Evolutionary conservation across 1,140 invertebrate genomes (phyloP).

Genomic region (Chionoecetes opilio): DNA sequence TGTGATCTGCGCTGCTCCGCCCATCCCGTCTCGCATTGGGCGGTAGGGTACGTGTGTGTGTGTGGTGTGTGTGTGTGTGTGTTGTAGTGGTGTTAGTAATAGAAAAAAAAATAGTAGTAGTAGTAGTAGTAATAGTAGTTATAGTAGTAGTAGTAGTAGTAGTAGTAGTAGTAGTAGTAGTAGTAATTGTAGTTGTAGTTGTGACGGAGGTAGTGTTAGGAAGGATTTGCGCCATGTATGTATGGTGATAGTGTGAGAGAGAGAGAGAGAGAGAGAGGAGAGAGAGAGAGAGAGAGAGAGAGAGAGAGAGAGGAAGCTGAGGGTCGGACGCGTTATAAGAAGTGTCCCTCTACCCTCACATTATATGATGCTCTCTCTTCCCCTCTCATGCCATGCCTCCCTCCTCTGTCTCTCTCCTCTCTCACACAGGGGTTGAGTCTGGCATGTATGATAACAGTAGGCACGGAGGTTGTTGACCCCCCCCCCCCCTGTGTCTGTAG

Average conservation of each 20-base stretch:
- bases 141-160: not conserved
- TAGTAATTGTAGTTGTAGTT: not conserved
- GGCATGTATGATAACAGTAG: conserved; percentile 15
- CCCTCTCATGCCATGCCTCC: too few species aligned
- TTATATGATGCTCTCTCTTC: not conserved
- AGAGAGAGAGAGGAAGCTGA: not conserved
- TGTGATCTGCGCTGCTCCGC: not conserved
- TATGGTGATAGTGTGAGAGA: not conserved
- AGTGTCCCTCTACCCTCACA: not conserved
- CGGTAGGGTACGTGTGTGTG: conserved; percentile 41
- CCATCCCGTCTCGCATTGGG: not conserved
- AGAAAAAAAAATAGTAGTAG: not conserved
- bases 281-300: too few species aligned
- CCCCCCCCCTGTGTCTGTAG: not conserved
- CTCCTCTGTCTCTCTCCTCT: not conserved
- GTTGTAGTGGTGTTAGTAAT: not conserved
- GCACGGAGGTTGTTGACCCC: not conserved
- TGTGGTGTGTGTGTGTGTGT: conserved; percentile 50
- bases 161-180: not conserved
- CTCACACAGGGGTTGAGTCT: not conserved
- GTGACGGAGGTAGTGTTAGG: too few species aligned
- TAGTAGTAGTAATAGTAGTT: too few species aligned
- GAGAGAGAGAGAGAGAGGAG: not conserved
- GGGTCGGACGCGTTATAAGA: not conserved
- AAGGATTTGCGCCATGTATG: too few species aligned